A percentile compares a stretch with the other conserved stretches of the same genome.
Evolutionary conservation across 2,888 invertebrate species (phyloP).

Genomic region (Eilema sororculum): DNA sequence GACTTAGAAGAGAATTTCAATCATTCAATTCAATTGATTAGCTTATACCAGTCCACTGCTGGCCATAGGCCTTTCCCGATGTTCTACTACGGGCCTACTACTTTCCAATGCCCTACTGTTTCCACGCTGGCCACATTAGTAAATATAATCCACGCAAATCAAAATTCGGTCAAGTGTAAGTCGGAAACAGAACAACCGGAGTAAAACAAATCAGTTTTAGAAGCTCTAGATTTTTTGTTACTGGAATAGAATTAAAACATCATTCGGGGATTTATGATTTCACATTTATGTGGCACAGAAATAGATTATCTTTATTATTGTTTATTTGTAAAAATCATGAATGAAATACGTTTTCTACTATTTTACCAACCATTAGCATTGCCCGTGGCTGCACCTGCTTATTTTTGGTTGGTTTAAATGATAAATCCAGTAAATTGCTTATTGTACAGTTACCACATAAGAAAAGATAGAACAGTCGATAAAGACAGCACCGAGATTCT

Average conservation of each 20-base stretch:
- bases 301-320: neutral
- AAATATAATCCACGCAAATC: neutral
- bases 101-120: too few relatives aligned
- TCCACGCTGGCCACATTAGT: too few relatives aligned
- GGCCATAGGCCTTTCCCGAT: too few relatives aligned
- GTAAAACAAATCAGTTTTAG: neutral
- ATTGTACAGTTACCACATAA: too few relatives aligned
- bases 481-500: too few relatives aligned
- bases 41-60: too few relatives aligned
- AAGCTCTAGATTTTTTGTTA: neutral
- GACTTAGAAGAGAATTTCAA: too few relatives aligned
- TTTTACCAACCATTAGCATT: neutral
- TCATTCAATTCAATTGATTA: too few relatives aligned
- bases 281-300: neutral
- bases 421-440: too few relatives aligned
- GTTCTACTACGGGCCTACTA: too few relatives aligned
- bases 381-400: neutral
- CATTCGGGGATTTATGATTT: neutral
- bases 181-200: neutral
- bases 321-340: slow-evolving; percentile 1
- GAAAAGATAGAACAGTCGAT: too few relatives aligned
- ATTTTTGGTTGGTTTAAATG: neutral
- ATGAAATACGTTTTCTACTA: neutral
- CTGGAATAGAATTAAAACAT: slow-evolving; percentile 1
- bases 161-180: neutral